A percentile compares a stretch with the other conserved stretches of the same genome.
These are phyloP conservation scores for Aphelocoma californica DNA, from an alignment of 2,797 vertebrate genomes.

Conservation along the genomic window DNA sequence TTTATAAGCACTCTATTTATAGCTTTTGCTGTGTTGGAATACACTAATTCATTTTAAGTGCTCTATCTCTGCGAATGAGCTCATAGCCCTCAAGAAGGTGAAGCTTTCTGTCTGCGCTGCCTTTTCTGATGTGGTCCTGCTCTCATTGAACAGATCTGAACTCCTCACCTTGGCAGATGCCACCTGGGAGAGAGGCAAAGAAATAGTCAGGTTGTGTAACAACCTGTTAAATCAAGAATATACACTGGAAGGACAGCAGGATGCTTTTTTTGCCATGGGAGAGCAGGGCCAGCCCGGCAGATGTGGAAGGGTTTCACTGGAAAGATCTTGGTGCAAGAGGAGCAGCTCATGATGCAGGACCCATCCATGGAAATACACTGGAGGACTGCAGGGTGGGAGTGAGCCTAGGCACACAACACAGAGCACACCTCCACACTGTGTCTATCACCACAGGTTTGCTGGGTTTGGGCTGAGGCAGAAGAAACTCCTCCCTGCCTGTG, in stretches of 20 bases:
- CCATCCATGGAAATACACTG: fast-evolving
- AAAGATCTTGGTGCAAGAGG: neutral
- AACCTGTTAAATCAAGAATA: neutral
- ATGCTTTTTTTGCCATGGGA: neutral
- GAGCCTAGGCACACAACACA: neutral
- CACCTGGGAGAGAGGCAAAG: neutral
- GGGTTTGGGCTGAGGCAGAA: neutral
- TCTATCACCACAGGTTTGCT: neutral
- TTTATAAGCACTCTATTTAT: slow-evolving; percentile 65
- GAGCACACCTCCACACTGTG: neutral
- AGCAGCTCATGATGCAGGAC: neutral
- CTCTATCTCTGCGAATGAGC: slow-evolving; percentile 42
- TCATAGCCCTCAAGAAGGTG: slow-evolving; percentile 31
- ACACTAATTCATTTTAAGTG: slow-evolving; percentile 68
- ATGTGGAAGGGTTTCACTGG: neutral
- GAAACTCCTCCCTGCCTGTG: neutral
- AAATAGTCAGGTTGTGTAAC: neutral
- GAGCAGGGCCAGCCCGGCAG: neutral
- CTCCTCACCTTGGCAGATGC: neutral
- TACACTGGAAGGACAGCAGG: neutral
- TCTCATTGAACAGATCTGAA: neutral
- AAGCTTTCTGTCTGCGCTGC: neutral
- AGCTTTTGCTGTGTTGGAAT: slow-evolving; percentile 63
- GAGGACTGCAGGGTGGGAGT: neutral
- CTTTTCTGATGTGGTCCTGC: neutral